phyloP scores from a whole-genome alignment of 2,113 vertebrate species.

The Martes martes region DNA sequence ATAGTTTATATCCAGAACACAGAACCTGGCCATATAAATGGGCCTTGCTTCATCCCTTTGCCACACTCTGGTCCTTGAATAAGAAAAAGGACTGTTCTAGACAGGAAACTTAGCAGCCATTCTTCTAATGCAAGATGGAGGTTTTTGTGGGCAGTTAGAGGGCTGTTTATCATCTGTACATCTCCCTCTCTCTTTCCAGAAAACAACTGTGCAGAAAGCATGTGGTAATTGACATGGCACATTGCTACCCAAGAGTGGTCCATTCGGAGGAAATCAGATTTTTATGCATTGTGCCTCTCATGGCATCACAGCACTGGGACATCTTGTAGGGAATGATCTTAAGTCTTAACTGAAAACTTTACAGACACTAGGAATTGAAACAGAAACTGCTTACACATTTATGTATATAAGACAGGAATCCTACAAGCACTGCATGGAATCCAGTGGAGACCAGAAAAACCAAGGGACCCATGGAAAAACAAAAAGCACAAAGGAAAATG shows the following conservation, averaged over 20 bases:
- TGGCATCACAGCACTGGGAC: neutral
- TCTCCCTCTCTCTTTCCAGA: neutral
- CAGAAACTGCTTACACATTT: neutral
- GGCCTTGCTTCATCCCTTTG: neutral
- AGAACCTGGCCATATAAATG: neutral
- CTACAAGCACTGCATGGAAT: neutral
- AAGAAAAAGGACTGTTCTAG: neutral
- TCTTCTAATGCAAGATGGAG: neutral
- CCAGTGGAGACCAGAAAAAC: neutral
- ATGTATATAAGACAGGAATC: neutral
- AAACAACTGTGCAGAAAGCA: neutral
- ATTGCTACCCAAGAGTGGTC: fast-evolving
- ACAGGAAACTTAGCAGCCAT: neutral
- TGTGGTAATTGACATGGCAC: neutral
- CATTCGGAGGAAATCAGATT: neutral
- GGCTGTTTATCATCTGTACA: neutral
- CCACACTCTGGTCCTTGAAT: neutral
- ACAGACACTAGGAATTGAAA: neutral
- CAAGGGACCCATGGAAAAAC: neutral
- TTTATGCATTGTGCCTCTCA: neutral
- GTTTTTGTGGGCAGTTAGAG: neutral
- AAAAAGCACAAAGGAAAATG: neutral
- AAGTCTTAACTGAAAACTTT: neutral
- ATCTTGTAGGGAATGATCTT: neutral
- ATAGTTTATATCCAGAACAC: neutral